These are phyloP conservation scores for Prosopocoilus inquinatus DNA, from an alignment of 2,888 invertebrate genomes.

Conservation along the genomic window DNA sequence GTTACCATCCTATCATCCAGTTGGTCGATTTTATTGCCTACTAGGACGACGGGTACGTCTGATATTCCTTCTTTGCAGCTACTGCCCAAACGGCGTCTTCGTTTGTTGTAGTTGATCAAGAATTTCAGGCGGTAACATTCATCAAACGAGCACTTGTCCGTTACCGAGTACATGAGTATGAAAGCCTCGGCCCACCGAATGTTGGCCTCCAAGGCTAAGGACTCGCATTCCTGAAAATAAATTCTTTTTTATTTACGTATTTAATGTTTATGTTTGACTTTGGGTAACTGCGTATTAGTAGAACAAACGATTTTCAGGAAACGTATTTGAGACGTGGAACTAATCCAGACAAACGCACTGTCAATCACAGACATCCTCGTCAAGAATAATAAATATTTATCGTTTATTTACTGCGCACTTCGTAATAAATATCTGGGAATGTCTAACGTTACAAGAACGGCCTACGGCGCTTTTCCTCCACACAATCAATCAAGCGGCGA, in stretches of 20 bases:
- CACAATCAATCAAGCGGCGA: too few species aligned
- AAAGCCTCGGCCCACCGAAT: conserved; percentile 89
- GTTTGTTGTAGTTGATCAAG: conserved; percentile 76
- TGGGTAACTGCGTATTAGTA: too few species aligned
- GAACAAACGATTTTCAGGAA: too few species aligned
- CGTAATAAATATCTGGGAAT: too few species aligned
- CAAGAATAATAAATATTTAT: too few species aligned
- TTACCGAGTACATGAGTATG: conserved; percentile 82
- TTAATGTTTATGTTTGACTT: too few species aligned
- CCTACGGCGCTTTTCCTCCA: too few species aligned
- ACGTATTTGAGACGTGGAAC: too few species aligned
- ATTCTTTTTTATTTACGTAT: background rate
- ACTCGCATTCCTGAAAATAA: conserved; percentile 61
- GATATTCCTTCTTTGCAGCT: conserved; percentile 57
- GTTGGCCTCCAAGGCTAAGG: conserved; percentile 69
- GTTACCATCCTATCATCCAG: conserved; percentile 78
- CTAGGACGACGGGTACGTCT: conserved; percentile 75
- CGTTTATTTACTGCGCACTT: too few species aligned
- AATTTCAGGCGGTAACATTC: conserved; percentile 81
- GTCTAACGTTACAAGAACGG: too few species aligned
- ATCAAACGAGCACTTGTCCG: conserved; percentile 86
- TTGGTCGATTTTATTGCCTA: conserved; percentile 81
- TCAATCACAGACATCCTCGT: too few species aligned
- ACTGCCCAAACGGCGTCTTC: conserved; percentile 64
- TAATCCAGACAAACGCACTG: too few species aligned